These are phyloP conservation scores for Nezara viridula DNA, from an alignment of 2,888 invertebrate species.

Conservation along the genomic window DNA sequence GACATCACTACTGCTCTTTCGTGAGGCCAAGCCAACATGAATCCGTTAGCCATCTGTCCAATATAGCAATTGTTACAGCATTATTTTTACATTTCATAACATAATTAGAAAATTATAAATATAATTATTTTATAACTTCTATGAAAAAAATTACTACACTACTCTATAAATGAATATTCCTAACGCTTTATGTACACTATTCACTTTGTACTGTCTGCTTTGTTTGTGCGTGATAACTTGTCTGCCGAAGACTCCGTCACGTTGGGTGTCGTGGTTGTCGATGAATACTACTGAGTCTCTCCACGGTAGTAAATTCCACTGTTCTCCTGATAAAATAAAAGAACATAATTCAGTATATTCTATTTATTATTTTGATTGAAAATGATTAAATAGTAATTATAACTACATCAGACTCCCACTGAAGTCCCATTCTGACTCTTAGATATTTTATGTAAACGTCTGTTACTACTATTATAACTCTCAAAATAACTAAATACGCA, in stretches of 20 bases:
- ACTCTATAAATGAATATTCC: too few relatives aligned
- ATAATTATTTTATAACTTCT: too few relatives aligned
- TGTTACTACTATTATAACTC: too few relatives aligned
- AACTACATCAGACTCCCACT: too few relatives aligned
- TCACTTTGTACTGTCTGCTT: slow-evolving; percentile 77
- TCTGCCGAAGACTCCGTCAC: slow-evolving; percentile 77
- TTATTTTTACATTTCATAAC: neutral
- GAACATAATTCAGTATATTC: too few relatives aligned
- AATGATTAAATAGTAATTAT: too few relatives aligned
- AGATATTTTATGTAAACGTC: too few relatives aligned
- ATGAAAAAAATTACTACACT: too few relatives aligned
- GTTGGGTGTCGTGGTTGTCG: slow-evolving; percentile 93
- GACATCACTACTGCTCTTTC: slow-evolving; percentile 88
- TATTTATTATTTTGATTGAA: too few relatives aligned
- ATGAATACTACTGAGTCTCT: slow-evolving; percentile 77
- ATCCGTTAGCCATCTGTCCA: slow-evolving; percentile 80
- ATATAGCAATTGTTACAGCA: neutral
- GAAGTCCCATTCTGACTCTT: too few relatives aligned
- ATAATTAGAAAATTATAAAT: too few relatives aligned
- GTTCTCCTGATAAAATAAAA: slow-evolving; percentile 52
- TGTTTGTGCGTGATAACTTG: slow-evolving; percentile 79
- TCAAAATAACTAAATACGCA: slow-evolving; percentile 57
- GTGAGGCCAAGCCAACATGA: slow-evolving; percentile 89
- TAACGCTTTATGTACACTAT: too few relatives aligned
- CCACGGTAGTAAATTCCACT: slow-evolving; percentile 42